Conservation (phyloP, 53 echinoderm and acorn worm species). For the Actinopyga echinites region DNA sequence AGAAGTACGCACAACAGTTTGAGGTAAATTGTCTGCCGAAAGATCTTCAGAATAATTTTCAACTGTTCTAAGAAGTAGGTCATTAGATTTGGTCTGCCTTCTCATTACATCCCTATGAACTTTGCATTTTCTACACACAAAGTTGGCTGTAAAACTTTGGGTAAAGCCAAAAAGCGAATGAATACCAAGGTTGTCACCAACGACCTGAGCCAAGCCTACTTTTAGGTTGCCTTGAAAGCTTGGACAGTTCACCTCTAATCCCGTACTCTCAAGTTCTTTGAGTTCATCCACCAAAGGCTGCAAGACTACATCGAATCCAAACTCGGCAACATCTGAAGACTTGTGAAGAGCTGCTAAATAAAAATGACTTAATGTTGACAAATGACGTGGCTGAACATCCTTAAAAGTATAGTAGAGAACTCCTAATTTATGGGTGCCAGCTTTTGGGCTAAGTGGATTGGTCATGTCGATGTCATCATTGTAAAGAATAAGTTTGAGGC, state of each 20-base stretch:
- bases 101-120: conserved; percentile 18
- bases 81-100: conserved; percentile 10
- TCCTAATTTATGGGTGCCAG: background rate
- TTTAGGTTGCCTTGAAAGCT: conserved; percentile 45
- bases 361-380: conserved; percentile 47
- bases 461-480: background rate
- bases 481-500: background rate
- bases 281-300: conserved; percentile 49
- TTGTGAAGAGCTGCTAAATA: conserved; percentile 53
- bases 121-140: conserved; percentile 60
- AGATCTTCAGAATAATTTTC: conserved; percentile 62
- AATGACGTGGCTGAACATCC: background rate
- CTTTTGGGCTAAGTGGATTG: background rate
- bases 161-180: conserved; percentile 62
- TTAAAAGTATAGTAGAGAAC: background rate
- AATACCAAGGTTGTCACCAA: conserved; percentile 66
- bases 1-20: conserved; percentile 29
- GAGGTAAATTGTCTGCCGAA: conserved; percentile 20
- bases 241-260: conserved; percentile 29
- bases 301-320: conserved; percentile 57
- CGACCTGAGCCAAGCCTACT: conserved; percentile 57
- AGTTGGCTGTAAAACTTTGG: conserved; percentile 64
- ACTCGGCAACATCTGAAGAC: conserved; percentile 47
- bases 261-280: conserved; percentile 50
- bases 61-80: conserved; percentile 48